Conservation (phyloP, 2,113 vertebrate species). For the Promerops cafer region DNA sequence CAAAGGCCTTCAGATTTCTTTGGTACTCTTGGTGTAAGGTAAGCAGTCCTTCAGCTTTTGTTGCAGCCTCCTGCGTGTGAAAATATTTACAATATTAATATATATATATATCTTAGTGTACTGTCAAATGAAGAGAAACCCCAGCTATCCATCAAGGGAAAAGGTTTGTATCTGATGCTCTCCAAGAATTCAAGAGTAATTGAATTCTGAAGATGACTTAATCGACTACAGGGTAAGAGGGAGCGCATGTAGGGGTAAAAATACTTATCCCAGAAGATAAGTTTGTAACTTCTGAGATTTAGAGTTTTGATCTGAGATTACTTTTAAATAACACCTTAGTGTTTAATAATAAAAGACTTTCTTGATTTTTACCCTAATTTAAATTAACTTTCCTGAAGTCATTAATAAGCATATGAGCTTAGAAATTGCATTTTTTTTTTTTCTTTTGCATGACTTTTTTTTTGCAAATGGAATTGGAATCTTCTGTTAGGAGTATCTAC, state of each 20-base stretch:
- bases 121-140: background rate
- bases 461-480: background rate
- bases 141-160: background rate
- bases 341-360: background rate
- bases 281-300: background rate
- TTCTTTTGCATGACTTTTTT: background rate
- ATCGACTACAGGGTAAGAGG: background rate
- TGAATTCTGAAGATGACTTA: background rate
- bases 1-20: conserved; percentile 85
- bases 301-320: background rate
- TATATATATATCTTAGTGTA: background rate
- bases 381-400: background rate
- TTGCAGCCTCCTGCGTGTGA: conserved; percentile 78
- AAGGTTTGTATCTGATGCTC: background rate
- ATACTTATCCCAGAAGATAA: background rate
- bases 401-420: background rate
- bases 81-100: background rate
- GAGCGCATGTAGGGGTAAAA: background rate
- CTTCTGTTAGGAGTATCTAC: background rate
- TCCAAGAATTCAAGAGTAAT: background rate
- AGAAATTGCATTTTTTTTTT: background rate
- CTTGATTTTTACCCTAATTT: background rate
- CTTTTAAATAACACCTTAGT: background rate
- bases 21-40: conserved; percentile 91
- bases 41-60: conserved; percentile 84